Percentiles rank a stretch among this genome's conserved stretches.
Conservation (phyloP, 2,888 invertebrate species). For the Listrodromus nycthemerus region DNA sequence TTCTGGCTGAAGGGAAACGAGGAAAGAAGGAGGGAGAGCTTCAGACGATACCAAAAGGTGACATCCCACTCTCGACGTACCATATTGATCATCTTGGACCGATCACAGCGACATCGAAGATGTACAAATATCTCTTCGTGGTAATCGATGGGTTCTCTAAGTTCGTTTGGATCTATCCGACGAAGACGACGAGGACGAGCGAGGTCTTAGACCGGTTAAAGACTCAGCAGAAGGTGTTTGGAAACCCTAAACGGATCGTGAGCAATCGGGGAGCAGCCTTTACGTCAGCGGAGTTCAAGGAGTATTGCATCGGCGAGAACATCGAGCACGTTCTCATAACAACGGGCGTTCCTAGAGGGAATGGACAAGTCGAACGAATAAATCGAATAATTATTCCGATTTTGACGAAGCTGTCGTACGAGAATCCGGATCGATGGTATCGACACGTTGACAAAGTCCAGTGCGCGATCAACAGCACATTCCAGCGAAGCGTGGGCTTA, state of each 20-base stretch:
- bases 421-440: conserved; percentile 45
- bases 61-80: conserved; percentile 73
- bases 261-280: conserved; percentile 71
- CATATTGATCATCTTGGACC: conserved; percentile 79
- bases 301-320: conserved; percentile 50
- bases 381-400: conserved; percentile 49
- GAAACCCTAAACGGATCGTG: conserved; percentile 64
- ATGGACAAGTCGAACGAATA: conserved; percentile 53
- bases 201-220: conserved; percentile 61
- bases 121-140: conserved; percentile 75
- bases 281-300: conserved; percentile 61
- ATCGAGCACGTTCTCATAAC: conserved; percentile 70
- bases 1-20: conserved; percentile 71
- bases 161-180: conserved; percentile 77
- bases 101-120: conserved; percentile 73
- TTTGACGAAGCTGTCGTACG: conserved; percentile 63
- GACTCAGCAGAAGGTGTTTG: conserved; percentile 62
- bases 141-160: conserved; percentile 77
- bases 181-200: conserved; percentile 72
- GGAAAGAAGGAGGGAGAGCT: conserved; percentile 75
- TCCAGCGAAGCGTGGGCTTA: conserved; percentile 32
- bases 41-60: conserved; percentile 72
- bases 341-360: conserved; percentile 74
- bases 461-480: conserved; percentile 24
- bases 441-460: conserved; percentile 42